Evolutionary conservation across 2,797 vertebrate species (phyloP).

Genomic region (Capromys pilorides): DNA sequence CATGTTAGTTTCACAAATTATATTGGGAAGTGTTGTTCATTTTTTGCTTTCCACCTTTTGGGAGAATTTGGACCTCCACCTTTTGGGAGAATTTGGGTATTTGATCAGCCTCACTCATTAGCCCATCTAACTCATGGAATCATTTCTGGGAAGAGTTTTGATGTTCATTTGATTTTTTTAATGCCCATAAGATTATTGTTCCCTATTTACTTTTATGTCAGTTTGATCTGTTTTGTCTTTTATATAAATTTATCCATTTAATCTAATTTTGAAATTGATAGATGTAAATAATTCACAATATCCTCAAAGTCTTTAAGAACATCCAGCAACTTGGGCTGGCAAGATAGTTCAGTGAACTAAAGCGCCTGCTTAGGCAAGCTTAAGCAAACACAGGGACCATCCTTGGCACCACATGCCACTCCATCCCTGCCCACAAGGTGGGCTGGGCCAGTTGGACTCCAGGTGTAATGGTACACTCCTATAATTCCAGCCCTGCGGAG

Average conservation of each 20-base stretch:
- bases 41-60: not conserved
- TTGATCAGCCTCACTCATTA: not conserved
- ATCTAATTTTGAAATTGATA: slow-evolving; percentile 18
- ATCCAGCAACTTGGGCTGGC: not conserved
- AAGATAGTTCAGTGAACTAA: no score
- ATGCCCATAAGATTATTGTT: not conserved
- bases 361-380: no score
- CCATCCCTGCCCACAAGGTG: no score
- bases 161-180: not conserved
- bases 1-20: not conserved
- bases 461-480: no score
- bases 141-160: not conserved
- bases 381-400: no score
- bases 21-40: not conserved
- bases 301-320: not conserved
- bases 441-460: no score
- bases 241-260: not conserved
- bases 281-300: not conserved
- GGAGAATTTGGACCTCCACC: not conserved
- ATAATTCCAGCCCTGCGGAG: no score
- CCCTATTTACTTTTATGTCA: slow-evolving; percentile 3
- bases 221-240: not conserved
- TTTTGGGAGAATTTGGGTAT: not conserved
- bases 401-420: no score
- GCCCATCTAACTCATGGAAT: not conserved